These are phyloP conservation scores for Falco peregrinus DNA, from an alignment of 2,797 vertebrate genomes.

Conservation along the genomic window DNA sequence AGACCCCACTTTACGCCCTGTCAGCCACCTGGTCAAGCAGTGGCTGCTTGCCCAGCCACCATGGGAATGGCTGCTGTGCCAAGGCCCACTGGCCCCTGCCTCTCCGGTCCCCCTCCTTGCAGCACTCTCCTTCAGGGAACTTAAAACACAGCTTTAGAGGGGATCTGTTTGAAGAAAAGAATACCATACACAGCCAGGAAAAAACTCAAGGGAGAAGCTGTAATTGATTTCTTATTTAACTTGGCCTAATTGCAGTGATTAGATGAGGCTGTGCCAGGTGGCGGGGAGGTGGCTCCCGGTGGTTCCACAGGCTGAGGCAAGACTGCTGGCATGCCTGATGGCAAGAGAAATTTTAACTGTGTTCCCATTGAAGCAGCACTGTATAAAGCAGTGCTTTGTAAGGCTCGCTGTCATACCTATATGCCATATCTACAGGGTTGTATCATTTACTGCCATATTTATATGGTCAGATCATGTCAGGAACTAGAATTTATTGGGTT, in stretches of 20 bases:
- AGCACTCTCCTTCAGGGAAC: neutral
- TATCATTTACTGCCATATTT: neutral
- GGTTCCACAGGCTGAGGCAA: neutral
- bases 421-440: neutral
- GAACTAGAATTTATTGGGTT: neutral
- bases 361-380: neutral
- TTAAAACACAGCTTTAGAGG: neutral
- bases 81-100: neutral
- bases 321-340: neutral
- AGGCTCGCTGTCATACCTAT: neutral
- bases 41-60: neutral
- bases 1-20: neutral
- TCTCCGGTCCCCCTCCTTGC: neutral
- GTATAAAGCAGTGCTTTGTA: neutral
- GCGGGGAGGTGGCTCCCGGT: fast-evolving
- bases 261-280: neutral
- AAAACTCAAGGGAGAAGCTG: neutral
- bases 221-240: neutral
- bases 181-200: neutral
- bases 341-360: neutral
- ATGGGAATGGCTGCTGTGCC: neutral
- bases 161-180: neutral
- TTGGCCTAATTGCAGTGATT: neutral
- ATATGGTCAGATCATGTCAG: neutral
- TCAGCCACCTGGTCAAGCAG: neutral